Base-by-base conservation (phyloP, 2,113 vertebrate genomes). In the Brienomyrus longianalis region DNA sequence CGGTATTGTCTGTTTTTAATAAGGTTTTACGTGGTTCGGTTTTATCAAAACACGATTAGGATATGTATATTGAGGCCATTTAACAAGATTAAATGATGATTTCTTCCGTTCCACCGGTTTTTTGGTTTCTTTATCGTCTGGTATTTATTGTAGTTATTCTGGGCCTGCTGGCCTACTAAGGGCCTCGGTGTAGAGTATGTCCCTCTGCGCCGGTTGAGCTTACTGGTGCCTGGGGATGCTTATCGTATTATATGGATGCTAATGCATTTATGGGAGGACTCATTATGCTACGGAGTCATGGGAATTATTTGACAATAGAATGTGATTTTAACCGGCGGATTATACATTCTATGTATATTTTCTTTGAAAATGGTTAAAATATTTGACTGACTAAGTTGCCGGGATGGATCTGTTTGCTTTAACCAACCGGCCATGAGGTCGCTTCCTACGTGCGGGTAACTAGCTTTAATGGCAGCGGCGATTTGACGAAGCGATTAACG, bases 91-190 rank as follows among this genome's bases (percentile, higher is more conserved):
- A 94, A 90, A 94, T 56, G 91, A 93, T 83, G 91, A 91, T 93
- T 93, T 86, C 83, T 83, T 91, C 88, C 92, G 91, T 92, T 92
- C 92, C 94, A 90, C 93, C 93, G 93, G 93, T 93, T 94, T 95
- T 94, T 92, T 96, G 96, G 95, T 96, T 92, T 95, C 95, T 96
- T 91, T 89, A 94, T 93, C 90, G 94, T 90, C 91, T 95, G 93
- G 93, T 96, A 95, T 96, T 95, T 94, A 93, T 95, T 94, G 94
- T 94, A 90, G 91, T 94, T 92, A 90, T 54, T 91, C 74, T 92
- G 94, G 95, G 95, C 95, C 95, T 92, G 89, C 87, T 91, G 96
- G 96, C 96, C 95, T 95, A 88, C 90, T 90, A 74, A 88, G 43
- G 93, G 92, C 95, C 95, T 94, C 95, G 94, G 91, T 83, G 80